phyloP scores from a whole-genome alignment of 2,797 vertebrate genomes.

The Etheostoma perlongum region DNA sequence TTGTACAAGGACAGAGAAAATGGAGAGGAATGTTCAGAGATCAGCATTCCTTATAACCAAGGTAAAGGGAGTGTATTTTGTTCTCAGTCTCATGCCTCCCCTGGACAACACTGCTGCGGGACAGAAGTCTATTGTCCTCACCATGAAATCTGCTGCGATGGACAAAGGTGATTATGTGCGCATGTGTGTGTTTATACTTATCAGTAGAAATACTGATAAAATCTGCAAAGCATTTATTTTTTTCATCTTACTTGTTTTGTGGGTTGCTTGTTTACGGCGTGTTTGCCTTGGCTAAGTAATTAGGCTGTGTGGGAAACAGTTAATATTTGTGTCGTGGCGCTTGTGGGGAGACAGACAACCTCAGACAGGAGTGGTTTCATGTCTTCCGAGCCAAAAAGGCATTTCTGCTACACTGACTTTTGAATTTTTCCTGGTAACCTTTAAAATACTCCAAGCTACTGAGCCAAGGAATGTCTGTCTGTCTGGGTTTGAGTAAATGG shows the following conservation, averaged over 20 bases:
- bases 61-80: slow-evolving; percentile 18
- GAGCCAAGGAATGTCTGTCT: slow-evolving; percentile 17
- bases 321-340: not conserved
- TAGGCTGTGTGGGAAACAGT: not conserved
- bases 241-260: not conserved
- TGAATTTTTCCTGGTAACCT: fast-evolving
- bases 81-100: slow-evolving; percentile 13
- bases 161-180: slow-evolving; percentile 55
- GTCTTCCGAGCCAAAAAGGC: fast-evolving
- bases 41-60: slow-evolving; percentile 2
- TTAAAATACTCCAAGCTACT: fast-evolving
- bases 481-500: not conserved
- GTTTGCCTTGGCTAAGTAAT: not conserved
- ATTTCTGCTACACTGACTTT: fast-evolving
- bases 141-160: slow-evolving; percentile 68
- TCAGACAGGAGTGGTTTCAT: not conserved
- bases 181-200: not conserved
- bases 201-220: not conserved
- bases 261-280: no score
- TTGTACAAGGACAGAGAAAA: slow-evolving; percentile 15
- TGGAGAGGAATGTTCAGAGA: slow-evolving; percentile 22
- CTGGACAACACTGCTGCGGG: slow-evolving; percentile 60
- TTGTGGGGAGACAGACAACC: not conserved
- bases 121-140: slow-evolving; percentile 28
- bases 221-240: not conserved